Base-by-base conservation (phyloP, 2,797 vertebrate genomes). In the Gymnopithys bicolor region DNA sequence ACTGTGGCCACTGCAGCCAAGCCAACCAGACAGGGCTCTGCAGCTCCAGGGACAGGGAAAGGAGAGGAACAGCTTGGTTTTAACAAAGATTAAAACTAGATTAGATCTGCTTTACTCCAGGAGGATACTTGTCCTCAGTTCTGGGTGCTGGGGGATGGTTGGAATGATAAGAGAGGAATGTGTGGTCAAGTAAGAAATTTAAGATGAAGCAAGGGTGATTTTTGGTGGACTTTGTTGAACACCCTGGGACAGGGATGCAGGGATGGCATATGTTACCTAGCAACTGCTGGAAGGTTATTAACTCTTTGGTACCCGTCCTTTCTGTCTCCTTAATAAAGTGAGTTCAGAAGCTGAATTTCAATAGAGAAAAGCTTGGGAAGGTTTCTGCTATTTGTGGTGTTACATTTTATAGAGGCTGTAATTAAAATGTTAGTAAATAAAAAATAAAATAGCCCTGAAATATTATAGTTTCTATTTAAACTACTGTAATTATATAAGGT, bases 221-320 rank as follows among this genome's bases (percentile, higher is more conserved):
- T 91, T 90, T 1, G 3, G 60, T 78, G 55, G 71, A 62, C 46
- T 94, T 82, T 73, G 52, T 39, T 78, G 68, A 81, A 63, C 13
- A 24, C 73, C 25, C 49, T 95, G 80, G 74, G 90, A 83, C 7
- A 4, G 56, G 71, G 82, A 55, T 75, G 41, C 32, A 77, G 64
- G 43, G 66, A 69, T 92, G 68, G 66, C 23, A 69, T n/a, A 32
- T 21, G 89, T 95, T 94, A 85, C 93, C 89, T 94, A 92, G 95
- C 92, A 95, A 95, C 95, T 80, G 60, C 52, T 87, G 62, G 58
- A 85, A 86, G 66, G 51, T 71, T 52, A 22, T 90, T 93, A 89
- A 91, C 81, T 84, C 74, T 45, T 80, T 83, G 43, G 5, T 64
- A 71, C 10, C 27, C 24, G 16, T 76, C 46, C 13, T 81, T 69